Conservation (phyloP, 2,113 vertebrate genomes). For the Ellobius talpinus region DNA sequence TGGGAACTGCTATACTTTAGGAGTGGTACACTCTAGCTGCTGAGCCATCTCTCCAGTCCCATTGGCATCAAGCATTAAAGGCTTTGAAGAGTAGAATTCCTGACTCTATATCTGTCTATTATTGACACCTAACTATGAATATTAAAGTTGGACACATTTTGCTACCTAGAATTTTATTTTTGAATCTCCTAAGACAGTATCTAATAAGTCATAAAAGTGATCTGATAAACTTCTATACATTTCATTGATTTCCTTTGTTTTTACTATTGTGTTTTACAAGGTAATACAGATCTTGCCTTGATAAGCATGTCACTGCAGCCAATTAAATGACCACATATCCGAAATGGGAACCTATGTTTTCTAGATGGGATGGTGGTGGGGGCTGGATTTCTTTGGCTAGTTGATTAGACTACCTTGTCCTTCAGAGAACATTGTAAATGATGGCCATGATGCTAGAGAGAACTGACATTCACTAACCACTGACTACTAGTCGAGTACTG, state of each 20-base stretch:
- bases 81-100: background rate
- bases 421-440: background rate
- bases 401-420: background rate
- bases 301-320: background rate
- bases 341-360: background rate
- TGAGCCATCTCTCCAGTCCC: background rate
- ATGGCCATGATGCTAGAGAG: background rate
- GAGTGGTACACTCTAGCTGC: background rate
- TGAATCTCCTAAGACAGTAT: background rate
- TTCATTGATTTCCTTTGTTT: background rate
- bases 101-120: background rate
- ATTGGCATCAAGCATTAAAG: background rate
- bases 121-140: background rate
- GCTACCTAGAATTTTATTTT: constrained; percentile 14
- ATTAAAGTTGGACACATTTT: background rate
- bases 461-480: background rate
- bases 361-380: background rate
- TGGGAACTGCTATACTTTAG: background rate
- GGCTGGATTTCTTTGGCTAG: background rate
- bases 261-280: background rate
- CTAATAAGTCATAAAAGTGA: background rate
- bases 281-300: background rate
- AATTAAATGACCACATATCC: background rate
- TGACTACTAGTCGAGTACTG: background rate
- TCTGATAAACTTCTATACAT: background rate